Evolutionary conservation across 2,888 invertebrate species (phyloP), one percentile per base, ranked within the genome.

Genomic region (Sepioteuthis lessoniana): DNA sequence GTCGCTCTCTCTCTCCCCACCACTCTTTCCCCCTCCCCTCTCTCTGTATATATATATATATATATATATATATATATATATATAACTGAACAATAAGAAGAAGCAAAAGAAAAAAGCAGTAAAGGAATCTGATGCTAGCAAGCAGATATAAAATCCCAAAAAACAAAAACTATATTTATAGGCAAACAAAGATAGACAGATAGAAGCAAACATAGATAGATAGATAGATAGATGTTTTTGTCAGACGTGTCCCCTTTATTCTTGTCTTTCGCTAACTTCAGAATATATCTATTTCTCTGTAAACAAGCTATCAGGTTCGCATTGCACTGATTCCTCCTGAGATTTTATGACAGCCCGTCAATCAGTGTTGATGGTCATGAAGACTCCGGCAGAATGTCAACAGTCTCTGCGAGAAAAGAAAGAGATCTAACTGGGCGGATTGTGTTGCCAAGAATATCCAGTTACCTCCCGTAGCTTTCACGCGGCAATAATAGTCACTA

Each of bases 331-430:
- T n/a, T 76, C 76, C 76, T 35, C 76, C n/a, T 35, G n/a, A n/a
- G 35, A 76, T 76, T 76, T 76, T n/a, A 76, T 35, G 76, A 76
- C 76, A 76, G 76, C 10, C 76, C 35, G 76, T 76, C 76, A 76
- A 76, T 76, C 76, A 76, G 76, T n/a, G n/a, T 76, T 76, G 76
- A 76, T 76, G 76, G 76, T 76, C 76, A 35, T 76, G 76, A 76
- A 76, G 76, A 76, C 76, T n/a, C 16, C 76, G 35, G 16, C 76
- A 76, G 76, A 76, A 76, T 76, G 76, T 76, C 76, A 76, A 76
- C 76, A 76, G 76, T 60, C 60, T 60, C 60, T 25, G 60, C 60
- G 76, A n/a, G 76, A 8, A 60, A 8, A 31, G 76, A 28, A 76
- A 10, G 42, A 76, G n/a, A 76, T 76, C 76, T n/a, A n/a, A 76